Evolutionary conservation across 23 tunicate genomes (phyloP).

Genomic region (Phallusia fumigata): DNA sequence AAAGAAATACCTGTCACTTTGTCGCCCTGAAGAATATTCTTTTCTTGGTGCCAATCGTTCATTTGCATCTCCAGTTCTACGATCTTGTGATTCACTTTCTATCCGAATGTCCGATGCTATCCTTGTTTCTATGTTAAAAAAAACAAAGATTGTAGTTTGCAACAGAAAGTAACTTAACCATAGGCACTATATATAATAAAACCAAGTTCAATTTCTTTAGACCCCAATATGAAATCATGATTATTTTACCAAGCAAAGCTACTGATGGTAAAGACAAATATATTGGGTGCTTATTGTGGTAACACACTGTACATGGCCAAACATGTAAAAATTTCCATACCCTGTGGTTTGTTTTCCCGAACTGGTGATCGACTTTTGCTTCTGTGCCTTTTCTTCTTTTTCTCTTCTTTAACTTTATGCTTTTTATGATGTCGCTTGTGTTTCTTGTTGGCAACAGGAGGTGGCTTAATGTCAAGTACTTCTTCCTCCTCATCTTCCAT

Average conservation of each 20-base stretch:
- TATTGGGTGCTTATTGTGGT: too few species aligned
- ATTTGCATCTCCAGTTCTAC: neutral
- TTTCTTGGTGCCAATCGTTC: slow-evolving; percentile 14
- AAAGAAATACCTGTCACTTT: slow-evolving; percentile 1
- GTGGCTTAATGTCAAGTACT: slow-evolving; percentile 67
- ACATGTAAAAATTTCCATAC: too few species aligned
- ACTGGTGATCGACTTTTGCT: neutral
- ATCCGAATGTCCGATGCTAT: neutral
- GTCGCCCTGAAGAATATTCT: slow-evolving; percentile 20
- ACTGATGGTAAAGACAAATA: too few species aligned
- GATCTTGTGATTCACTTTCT: neutral
- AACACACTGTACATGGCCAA: too few species aligned
- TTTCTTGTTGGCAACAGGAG: slow-evolving; percentile 75
- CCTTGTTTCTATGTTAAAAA: neutral
- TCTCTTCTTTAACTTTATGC: slow-evolving; percentile 58
- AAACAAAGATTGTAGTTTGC: neutral
- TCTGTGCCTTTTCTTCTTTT: slow-evolving; percentile 58
- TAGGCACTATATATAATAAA: too few species aligned
- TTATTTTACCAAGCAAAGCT: too few species aligned
- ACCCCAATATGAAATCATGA: too few species aligned
- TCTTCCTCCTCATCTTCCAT: slow-evolving; percentile 75
- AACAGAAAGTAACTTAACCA: neutral
- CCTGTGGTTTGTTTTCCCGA: neutral
- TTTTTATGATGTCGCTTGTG: slow-evolving; percentile 79
- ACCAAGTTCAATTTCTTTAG: too few species aligned